phyloP scores from a whole-genome alignment of 1,140 invertebrate genomes.

The Lamellibrachia luymesi region DNA sequence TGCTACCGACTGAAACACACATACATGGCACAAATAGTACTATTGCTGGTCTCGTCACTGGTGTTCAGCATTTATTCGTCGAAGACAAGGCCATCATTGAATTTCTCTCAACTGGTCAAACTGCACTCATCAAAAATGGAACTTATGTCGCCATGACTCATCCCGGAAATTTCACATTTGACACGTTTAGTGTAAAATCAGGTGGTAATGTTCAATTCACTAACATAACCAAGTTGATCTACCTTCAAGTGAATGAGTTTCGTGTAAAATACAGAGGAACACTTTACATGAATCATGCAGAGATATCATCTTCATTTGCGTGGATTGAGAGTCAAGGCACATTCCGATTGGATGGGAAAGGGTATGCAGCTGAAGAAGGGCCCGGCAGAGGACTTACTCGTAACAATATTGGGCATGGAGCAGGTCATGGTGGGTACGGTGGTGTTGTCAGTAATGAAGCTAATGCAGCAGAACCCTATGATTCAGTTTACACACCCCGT shows the following conservation, averaged over 20 bases:
- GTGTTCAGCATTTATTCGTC: slow-evolving; percentile 3
- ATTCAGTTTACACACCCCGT: background rate
- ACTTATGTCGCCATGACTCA: background rate
- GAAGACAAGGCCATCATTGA: background rate
- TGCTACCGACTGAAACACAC: background rate
- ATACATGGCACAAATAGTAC: slow-evolving; percentile 15
- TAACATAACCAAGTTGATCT: slow-evolving; percentile 6
- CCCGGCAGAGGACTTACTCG: background rate
- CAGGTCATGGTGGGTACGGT: slow-evolving; percentile 16
- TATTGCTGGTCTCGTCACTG: slow-evolving; percentile 10
- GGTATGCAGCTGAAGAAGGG: background rate
- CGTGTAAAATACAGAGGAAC: slow-evolving; percentile 9
- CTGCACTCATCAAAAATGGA: slow-evolving; percentile 8
- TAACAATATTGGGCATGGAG: background rate
- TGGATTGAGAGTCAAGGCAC: slow-evolving; percentile 19
- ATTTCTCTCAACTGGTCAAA: background rate
- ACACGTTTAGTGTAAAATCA: slow-evolving; percentile 2
- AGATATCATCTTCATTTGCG: slow-evolving; percentile 4
- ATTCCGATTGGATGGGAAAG: slow-evolving; percentile 14
- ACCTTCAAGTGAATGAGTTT: slow-evolving; percentile 8
- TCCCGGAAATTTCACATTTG: slow-evolving; percentile 9
- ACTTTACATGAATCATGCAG: slow-evolving; percentile 20
- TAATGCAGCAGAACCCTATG: background rate
- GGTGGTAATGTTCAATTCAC: slow-evolving; percentile 5
- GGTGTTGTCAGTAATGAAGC: background rate